Base-by-base conservation (phyloP, 2,797 vertebrate species). In the Xenopus petersii region DNA sequence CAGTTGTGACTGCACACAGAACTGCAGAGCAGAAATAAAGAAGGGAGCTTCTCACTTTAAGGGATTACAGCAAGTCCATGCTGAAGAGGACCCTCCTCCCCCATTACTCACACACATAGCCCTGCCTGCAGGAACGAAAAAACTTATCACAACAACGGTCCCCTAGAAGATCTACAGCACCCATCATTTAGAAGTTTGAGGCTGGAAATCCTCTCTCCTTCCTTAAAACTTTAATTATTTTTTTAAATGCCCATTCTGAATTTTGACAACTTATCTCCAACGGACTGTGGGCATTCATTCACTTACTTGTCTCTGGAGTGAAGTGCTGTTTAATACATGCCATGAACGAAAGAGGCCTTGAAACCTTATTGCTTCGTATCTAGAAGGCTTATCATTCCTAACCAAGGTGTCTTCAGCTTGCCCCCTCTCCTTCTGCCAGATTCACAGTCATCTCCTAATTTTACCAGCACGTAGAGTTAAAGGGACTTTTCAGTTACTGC, bases 1-100 rank as follows among this genome's bases (percentile, higher is more conserved):
- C 94, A 89, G 91, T 91, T 92, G 87, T 92, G 89, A 87, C 89
- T 88, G 89, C 89, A 81, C 87, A 87, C 86, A 91, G 91, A 90
- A 95, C 92, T 89, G 91, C 91, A 89, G 94, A 91, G 83, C 88
- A 86, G 82, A 80, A 83, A 81, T 79, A 83, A 79, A 81, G 88
- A 74, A 79, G 82, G 63, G 83, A 87, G 76, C 84, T 87, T 87
- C 85, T 86, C 86, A 88, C 88, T 86, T 81, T 84, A 87, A 86
- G 86, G 86, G 86, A 62, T 89, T 87, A 90, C 89, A 89, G 89
- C 89, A 88, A 89, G 85, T 86, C 81, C 87, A 86, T 87, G 87
- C 87, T 81, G 81, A 88, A 82, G 81, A 88, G 79, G 83, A 85
- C 87, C 88, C 88, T 91, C 91, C 91, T 93, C 88, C 83, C 80